Evolutionary conservation across 2,113 vertebrate species (phyloP).

Genomic region (Callospermophilus lateralis): DNA sequence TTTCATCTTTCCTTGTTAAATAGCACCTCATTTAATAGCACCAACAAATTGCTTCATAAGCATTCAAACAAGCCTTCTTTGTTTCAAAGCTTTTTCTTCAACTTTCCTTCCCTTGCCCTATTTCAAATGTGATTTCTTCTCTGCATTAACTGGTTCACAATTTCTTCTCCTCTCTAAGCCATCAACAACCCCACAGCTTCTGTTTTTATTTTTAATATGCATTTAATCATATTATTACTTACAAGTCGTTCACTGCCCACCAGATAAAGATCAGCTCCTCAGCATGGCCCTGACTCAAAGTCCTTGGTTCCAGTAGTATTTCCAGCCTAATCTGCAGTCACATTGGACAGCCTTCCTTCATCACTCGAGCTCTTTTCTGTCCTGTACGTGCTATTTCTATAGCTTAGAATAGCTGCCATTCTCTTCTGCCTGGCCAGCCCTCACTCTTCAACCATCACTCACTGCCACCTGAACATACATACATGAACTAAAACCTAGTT

Average conservation of each 20-base stretch:
- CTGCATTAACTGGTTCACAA: background rate
- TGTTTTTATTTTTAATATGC: constrained; percentile 25
- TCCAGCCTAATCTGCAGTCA: constrained; percentile 59
- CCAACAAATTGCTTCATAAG: background rate
- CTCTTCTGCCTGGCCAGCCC: background rate
- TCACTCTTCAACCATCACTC: background rate
- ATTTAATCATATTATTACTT: constrained; percentile 43
- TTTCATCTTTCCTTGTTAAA: constrained; percentile 59
- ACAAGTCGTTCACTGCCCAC: background rate
- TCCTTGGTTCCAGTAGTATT: constrained; percentile 46
- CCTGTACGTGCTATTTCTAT: background rate
- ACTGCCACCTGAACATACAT: background rate
- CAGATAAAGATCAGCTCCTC: constrained; percentile 58
- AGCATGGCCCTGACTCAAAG: constrained; percentile 59
- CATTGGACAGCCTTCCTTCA: constrained; percentile 9
- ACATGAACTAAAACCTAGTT: background rate
- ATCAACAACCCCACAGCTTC: background rate
- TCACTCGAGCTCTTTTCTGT: too few relatives aligned
- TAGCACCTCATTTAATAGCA: background rate
- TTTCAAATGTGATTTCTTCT: constrained; percentile 43
- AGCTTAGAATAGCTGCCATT: background rate
- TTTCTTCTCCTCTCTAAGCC: background rate
- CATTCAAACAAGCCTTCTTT: background rate
- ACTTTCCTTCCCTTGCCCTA: background rate
- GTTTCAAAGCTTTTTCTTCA: constrained; percentile 10